These are phyloP conservation scores for Globia sparganii DNA, from an alignment of 2,888 invertebrate species.

Conservation along the genomic window DNA sequence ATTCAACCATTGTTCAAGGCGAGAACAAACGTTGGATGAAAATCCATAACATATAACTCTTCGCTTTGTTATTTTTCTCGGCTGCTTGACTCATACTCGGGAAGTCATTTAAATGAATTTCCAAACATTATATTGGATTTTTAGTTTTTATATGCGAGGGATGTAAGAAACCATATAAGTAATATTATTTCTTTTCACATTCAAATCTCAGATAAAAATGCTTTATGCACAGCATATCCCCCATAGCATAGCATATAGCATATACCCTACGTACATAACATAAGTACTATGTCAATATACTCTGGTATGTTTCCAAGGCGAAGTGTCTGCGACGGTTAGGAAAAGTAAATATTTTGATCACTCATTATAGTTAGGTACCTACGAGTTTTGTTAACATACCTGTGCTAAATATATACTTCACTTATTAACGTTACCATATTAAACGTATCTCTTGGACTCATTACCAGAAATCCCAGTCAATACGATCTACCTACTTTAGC, in stretches of 20 bases:
- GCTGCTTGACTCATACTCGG: slow-evolving; percentile 3
- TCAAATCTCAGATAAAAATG: not conserved
- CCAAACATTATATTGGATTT: slow-evolving; percentile 18
- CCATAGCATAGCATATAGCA: no score
- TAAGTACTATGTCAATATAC: slow-evolving; percentile 26
- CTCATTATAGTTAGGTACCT: slow-evolving; percentile 1
- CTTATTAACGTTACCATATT: slow-evolving; percentile 3
- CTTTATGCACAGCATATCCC: not conserved
- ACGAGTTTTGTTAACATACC: slow-evolving; percentile 30
- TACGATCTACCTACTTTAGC: not conserved
- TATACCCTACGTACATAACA: not conserved
- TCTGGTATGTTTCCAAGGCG: slow-evolving; percentile 28
- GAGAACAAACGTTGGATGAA: slow-evolving; percentile 61
- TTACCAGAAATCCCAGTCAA: slow-evolving; percentile 9
- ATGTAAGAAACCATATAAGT: not conserved
- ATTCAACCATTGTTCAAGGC: slow-evolving; percentile 64
- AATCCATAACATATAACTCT: slow-evolving; percentile 57
- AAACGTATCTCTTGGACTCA: not conserved
- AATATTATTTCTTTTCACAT: not conserved
- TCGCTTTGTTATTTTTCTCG: slow-evolving; percentile 31
- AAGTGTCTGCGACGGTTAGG: not conserved
- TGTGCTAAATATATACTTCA: slow-evolving; percentile 10
- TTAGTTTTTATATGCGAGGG: not conserved
- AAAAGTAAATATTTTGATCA: slow-evolving; percentile 48
- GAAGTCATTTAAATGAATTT: slow-evolving; percentile 32